Conservation (phyloP, 2,113 vertebrate species). For the Pithys albifrons region DNA sequence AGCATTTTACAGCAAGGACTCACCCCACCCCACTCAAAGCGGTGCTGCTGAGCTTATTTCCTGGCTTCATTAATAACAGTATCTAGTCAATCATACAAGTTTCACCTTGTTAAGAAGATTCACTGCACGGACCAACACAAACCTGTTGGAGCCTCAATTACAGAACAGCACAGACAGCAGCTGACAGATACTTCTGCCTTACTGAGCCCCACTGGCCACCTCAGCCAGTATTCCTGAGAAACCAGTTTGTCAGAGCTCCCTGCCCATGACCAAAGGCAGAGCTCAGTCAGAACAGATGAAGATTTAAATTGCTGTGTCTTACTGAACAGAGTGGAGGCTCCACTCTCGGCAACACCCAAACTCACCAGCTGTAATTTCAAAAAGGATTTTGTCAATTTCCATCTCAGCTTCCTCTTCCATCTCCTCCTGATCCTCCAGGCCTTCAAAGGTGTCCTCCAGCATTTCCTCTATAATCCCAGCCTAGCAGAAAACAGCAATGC, state of each 20-base stretch:
- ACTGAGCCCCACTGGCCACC: neutral
- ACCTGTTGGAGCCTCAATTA: neutral
- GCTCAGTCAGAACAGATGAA: rapidly evolving
- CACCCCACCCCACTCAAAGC: too few species aligned
- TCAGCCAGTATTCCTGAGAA: neutral
- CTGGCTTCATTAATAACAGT: neutral
- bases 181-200: neutral
- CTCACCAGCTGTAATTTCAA: slow-evolving; percentile 96
- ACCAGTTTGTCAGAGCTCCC: neutral
- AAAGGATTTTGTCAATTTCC: slow-evolving; percentile 96
- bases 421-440: slow-evolving; percentile 96
- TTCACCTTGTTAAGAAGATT: neutral
- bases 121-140: neutral
- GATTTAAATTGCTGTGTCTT: neutral
- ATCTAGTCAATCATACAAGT: rapidly evolving
- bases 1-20: neutral
- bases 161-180: neutral
- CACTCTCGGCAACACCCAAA: neutral
- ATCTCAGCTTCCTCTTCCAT: slow-evolving; percentile 96
- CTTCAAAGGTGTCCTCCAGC: slow-evolving; percentile 95
- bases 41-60: neutral
- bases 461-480: slow-evolving; percentile 99
- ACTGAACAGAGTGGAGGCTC: neutral
- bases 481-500: slow-evolving; percentile 66
- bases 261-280: neutral